Conservation (phyloP, 2,888 invertebrate genomes). For the Leucania comma region DNA sequence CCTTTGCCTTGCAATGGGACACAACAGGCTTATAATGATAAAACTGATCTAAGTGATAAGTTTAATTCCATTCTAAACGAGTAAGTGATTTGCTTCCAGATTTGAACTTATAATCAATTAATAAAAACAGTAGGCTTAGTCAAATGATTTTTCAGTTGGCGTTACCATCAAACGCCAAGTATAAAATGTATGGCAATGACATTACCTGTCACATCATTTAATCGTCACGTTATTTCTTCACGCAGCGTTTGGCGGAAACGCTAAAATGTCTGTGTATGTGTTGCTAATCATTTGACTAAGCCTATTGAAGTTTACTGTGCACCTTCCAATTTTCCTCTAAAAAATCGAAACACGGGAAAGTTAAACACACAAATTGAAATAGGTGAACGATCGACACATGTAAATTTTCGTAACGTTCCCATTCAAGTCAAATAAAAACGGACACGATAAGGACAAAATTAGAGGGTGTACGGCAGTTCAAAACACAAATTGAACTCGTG, state of each 20-base stretch:
- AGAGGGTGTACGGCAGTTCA: not conserved
- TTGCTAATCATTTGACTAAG: not conserved
- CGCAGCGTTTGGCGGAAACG: no score
- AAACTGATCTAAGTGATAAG: not conserved
- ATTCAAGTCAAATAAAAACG: constrained; percentile 16
- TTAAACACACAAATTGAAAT: not conserved
- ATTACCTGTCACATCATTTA: no score
- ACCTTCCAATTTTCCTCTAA: not conserved
- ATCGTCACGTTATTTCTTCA: no score
- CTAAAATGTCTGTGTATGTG: no score
- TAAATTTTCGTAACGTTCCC: not conserved
- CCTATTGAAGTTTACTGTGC: not conserved
- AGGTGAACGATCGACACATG: not conserved
- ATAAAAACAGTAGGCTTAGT: not conserved
- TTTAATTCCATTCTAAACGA: not conserved
- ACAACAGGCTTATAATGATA: no score
- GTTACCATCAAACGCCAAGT: no score
- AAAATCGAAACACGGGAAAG: not conserved
- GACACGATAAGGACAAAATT: constrained; percentile 15
- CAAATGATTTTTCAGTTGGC: no score
- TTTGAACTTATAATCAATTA: not conserved
- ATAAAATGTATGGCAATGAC: no score
- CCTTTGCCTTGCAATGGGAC: no score
- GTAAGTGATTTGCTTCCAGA: not conserved
- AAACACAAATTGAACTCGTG: not conserved